Percentiles rank a stretch among this genome's conserved stretches.
phyloP scores from a whole-genome alignment of 30 jellyfish, hydroid and myxozoan species.

The Cassiopea xamachana region DNA sequence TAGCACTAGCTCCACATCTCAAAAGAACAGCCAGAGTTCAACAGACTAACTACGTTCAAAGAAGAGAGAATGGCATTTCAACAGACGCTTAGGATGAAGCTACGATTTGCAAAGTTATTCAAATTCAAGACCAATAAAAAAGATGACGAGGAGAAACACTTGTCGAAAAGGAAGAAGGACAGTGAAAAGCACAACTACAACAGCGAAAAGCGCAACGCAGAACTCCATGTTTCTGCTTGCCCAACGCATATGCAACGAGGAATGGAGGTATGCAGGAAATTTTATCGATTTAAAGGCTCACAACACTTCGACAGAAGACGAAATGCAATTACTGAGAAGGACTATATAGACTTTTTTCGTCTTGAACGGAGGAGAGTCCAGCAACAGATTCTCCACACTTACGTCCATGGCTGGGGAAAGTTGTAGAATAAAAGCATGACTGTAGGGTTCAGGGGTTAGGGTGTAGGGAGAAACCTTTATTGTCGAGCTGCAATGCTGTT shows the following conservation, averaged over 20 bases:
- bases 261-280: background rate
- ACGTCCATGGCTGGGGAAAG: conserved; percentile 45
- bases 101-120: background rate
- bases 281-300: conserved; percentile 7
- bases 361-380: conserved; percentile 47
- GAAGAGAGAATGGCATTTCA: background rate
- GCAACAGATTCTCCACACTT: conserved; percentile 52
- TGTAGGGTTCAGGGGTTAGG: too few relatives aligned
- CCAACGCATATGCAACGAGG: background rate
- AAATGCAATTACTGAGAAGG: conserved; percentile 29
- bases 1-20: too few relatives aligned
- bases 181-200: background rate
- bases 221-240: background rate
- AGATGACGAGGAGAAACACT: background rate
- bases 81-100: background rate
- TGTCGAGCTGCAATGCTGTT: too few relatives aligned
- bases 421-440: too few relatives aligned
- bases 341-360: conserved; percentile 35
- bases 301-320: conserved; percentile 22
- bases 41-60: background rate
- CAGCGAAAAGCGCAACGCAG: background rate
- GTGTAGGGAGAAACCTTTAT: too few relatives aligned
- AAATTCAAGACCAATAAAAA: background rate
- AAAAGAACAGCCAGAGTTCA: too few relatives aligned
- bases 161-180: background rate